A percentile compares a stretch with the other conserved stretches of the same genome.
phyloP scores from a whole-genome alignment of 2,797 vertebrate species.

The Capromys pilorides region DNA sequence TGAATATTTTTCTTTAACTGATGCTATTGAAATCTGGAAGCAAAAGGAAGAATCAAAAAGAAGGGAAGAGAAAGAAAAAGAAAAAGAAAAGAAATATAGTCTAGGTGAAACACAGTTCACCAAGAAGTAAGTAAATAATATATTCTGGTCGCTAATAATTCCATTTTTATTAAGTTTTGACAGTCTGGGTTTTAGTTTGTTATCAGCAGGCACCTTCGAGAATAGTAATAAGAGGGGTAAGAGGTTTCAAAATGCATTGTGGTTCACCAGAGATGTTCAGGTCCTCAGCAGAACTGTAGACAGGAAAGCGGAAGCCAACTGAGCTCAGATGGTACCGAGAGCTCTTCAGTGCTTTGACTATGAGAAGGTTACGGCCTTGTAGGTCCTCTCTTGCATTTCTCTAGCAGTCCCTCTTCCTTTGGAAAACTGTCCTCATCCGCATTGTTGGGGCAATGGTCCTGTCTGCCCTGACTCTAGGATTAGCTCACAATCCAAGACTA shows the following conservation, averaged over 20 bases:
- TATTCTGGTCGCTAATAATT: neutral
- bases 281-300: neutral
- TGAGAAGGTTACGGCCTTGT: neutral
- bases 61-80: neutral
- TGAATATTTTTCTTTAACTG: neutral
- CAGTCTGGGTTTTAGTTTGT: neutral
- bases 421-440: neutral
- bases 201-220: neutral
- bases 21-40: neutral
- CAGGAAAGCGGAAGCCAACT: neutral
- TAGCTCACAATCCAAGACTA: neutral
- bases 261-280: too few relatives aligned
- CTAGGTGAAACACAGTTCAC: slow-evolving; percentile 3
- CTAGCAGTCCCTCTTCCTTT: neutral
- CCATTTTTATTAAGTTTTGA: slow-evolving; percentile 14
- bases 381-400: neutral
- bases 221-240: neutral
- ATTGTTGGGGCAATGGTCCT: too few relatives aligned
- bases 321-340: neutral
- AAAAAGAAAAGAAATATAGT: neutral
- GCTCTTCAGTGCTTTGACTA: neutral
- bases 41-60: neutral
- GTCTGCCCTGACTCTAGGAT: neutral
- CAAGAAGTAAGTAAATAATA: neutral
- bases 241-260: neutral